Percentiles rank a stretch among this genome's conserved stretches.
Conservation (phyloP, 1,140 invertebrate genomes). For the Elymnias hypermnestra region DNA sequence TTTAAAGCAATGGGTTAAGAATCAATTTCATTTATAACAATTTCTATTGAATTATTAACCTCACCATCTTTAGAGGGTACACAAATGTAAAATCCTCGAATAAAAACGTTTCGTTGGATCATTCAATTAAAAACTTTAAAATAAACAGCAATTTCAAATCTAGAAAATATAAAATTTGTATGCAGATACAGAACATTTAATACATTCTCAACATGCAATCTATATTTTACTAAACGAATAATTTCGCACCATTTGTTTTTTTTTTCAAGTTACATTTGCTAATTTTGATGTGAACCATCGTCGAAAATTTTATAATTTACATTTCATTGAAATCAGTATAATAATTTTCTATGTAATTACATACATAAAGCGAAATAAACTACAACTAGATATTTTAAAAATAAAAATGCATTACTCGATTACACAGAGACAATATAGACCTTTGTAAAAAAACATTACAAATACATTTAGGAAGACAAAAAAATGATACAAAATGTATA, state of each 20-base stretch:
- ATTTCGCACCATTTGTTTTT: not conserved
- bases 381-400: conserved; percentile 30
- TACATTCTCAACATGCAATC: not conserved
- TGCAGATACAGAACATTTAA: not conserved
- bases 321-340: conserved; percentile 27
- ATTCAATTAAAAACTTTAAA: not conserved
- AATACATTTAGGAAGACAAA: conserved; percentile 53
- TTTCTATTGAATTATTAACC: too few relatives aligned
- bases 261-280: not conserved
- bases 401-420: conserved; percentile 41
- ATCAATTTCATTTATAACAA: too few relatives aligned
- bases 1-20: too few relatives aligned
- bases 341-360: conserved; percentile 26
- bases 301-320: conserved; percentile 14
- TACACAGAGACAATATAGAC: conserved; percentile 50
- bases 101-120: not conserved
- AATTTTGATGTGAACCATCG: conserved; percentile 1
- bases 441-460: conserved; percentile 42
- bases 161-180: not conserved
- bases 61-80: too few relatives aligned
- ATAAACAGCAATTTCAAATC: not conserved
- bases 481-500: conserved; percentile 28
- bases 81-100: not conserved
- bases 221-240: not conserved
- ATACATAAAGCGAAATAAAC: conserved; percentile 24